These are phyloP conservation scores for Ondatra zibethicus DNA, from an alignment of 2,113 vertebrate genomes.

Conservation along the genomic window DNA sequence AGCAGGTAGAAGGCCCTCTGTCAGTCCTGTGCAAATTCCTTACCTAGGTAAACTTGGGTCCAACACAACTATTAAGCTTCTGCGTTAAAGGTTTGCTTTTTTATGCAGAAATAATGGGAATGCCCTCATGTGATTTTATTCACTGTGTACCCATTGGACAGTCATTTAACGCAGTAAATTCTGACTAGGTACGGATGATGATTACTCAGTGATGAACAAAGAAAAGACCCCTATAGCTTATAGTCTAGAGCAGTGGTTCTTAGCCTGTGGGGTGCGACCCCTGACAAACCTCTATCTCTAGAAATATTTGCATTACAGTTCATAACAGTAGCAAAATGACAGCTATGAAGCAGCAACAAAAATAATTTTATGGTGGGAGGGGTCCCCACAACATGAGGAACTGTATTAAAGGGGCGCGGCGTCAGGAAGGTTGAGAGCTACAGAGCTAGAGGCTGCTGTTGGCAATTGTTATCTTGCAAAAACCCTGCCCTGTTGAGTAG, in stretches of 20 bases:
- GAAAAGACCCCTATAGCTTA: slow-evolving; percentile 44
- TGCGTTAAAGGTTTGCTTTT: neutral
- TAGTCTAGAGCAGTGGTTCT: neutral
- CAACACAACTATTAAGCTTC: neutral
- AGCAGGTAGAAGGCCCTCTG: neutral
- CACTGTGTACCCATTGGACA: neutral
- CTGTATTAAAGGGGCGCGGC: neutral
- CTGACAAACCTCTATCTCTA: neutral
- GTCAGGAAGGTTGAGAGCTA: neutral
- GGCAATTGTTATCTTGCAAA: slow-evolving; percentile 60
- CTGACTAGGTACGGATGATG: neutral
- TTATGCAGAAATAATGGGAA: neutral
- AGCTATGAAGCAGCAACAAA: neutral
- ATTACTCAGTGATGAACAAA: neutral
- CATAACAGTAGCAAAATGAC: neutral
- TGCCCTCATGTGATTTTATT: neutral
- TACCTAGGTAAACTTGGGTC: neutral
- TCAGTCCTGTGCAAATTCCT: neutral
- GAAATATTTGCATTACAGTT: neutral
- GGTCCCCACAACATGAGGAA: neutral
- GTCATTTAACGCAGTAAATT: neutral
- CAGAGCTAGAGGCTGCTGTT: slow-evolving; percentile 9
- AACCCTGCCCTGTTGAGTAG: slow-evolving; percentile 63
- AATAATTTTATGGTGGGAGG: neutral
- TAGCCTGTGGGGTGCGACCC: neutral